Percentiles rank a stretch among this genome's conserved stretches.
These are phyloP conservation scores for Semotilus atromaculatus DNA, from an alignment of 2,797 vertebrate genomes.

Conservation along the genomic window DNA sequence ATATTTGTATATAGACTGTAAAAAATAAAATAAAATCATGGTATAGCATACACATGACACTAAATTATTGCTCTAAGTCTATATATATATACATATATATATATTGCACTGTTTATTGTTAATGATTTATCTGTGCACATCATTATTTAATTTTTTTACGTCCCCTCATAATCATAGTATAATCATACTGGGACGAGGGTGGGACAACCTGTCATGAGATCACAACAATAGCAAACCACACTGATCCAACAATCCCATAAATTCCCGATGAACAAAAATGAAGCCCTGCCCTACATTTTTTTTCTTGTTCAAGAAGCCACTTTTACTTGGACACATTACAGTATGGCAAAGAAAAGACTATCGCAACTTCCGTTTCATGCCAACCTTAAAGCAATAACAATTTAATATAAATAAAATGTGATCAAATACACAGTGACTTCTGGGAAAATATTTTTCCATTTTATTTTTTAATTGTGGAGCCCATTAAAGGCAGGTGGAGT, in stretches of 20 bases:
- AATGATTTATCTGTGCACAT: not conserved
- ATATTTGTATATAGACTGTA: not conserved
- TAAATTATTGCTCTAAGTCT: not conserved
- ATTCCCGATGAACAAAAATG: not conserved
- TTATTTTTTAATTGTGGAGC: not conserved
- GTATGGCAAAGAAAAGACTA: not conserved
- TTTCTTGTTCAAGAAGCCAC: not conserved
- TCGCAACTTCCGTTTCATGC: not conserved
- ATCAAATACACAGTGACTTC: not conserved
- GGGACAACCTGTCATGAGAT: not conserved
- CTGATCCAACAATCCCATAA: not conserved
- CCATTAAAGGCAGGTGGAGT: not conserved
- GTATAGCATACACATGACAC: not conserved
- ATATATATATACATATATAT: too few relatives aligned
- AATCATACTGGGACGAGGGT: not conserved
- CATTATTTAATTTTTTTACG: not conserved
- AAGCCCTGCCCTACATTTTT: rapidly evolving
- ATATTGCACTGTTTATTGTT: too few relatives aligned
- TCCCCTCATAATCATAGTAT: not conserved
- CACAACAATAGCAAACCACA: too few relatives aligned
- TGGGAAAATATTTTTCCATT: not conserved
- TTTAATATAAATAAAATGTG: not conserved
- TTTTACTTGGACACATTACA: not conserved
- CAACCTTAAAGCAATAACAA: not conserved
- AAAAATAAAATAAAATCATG: not conserved